phyloP scores from a whole-genome alignment of 2,797 vertebrate species.

The Trachurus trachurus region DNA sequence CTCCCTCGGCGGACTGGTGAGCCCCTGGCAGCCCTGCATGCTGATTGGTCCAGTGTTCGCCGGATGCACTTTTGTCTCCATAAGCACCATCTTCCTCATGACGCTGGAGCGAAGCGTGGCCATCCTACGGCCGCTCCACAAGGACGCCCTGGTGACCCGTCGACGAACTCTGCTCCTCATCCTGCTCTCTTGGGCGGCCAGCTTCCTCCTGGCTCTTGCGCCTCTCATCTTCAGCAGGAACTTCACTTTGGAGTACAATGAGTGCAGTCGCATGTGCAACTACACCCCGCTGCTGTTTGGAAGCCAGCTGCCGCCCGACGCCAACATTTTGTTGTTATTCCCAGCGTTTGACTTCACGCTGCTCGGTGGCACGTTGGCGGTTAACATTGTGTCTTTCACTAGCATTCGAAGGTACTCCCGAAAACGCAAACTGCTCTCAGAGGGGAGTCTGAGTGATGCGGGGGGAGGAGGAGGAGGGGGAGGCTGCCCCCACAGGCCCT shows the following conservation, averaged over 20 bases:
- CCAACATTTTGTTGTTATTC: conserved; percentile 87
- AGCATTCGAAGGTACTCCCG: conserved; percentile 84
- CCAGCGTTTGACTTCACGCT: conserved; percentile 88
- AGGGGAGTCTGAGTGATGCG: conserved; percentile 77
- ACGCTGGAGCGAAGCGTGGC: conserved; percentile 88
- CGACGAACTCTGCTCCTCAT: conserved; percentile 84
- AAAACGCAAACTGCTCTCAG: conserved; percentile 85
- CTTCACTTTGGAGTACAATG: conserved; percentile 88
- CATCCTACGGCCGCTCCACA: conserved; percentile 88
- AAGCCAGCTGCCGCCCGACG: conserved; percentile 67
- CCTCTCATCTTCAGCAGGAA: conserved; percentile 84
- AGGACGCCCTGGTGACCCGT: conserved; percentile 86
- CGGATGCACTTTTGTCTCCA: conserved; percentile 90
- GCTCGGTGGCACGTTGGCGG: conserved; percentile 83
- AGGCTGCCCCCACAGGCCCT: conserved; percentile 80
- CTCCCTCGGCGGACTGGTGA: conserved; percentile 46
- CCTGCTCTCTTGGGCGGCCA: conserved; percentile 85
- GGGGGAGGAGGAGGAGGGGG: conserved; percentile 48
- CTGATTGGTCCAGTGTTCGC: conserved; percentile 89
- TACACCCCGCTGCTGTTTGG: conserved; percentile 80
- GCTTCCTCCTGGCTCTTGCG: conserved; percentile 85
- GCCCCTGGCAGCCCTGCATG: conserved; percentile 86
- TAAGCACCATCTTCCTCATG: conserved; percentile 91
- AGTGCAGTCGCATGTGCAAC: conserved; percentile 90
- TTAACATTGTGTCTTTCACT: conserved; percentile 88